Evolutionary conservation across 2,888 invertebrate genomes (phyloP), one percentile per base, ranked within the genome.

Genomic region (Odontothrips loti): DNA sequence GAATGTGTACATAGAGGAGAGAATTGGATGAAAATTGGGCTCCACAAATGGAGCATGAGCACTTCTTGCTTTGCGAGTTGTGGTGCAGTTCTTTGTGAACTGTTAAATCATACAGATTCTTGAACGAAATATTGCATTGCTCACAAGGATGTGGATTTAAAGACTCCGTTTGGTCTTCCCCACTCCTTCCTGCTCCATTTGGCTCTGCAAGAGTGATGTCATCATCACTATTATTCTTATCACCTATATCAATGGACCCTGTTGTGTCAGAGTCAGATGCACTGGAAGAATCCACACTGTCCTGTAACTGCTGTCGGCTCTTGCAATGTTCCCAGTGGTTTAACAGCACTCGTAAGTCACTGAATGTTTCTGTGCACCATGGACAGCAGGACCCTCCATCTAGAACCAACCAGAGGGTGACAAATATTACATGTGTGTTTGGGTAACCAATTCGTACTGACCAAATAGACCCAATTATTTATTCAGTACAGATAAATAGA

Each of bases 191-290:
- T 43, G 34, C 6, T 43, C 34, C 34, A 43, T 27, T 27, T 75
- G 23, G 12, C 27, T 27, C 12, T 27, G 23, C 34, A 27, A 27
- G 23, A 75, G 27, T 75, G 27, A 12, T 27, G 23, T 75, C 68
- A 75, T 75, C 68, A 27, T 75, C 68, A 27, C 68, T 75, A 75
- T 75, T 75, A 75, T 75, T 75, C 23, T 75, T 75, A 23, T 75
- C 68, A 23, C 68, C 68, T 1, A 75, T 75, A 12, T 27, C 68
- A 27, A 75, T 27, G 12, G 68, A 75, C n/a, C 68, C 68, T 27
- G 68, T 75, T 23, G 68, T 75, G 68, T 75, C 68, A 4, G 68
- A 75, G 27, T 75, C 68, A 23, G 68, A 75, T 9, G 27, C 23
- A 27, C 68, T 75, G 23, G 68, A 75, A 12, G 68, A 75, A 27